Evolutionary conservation across 2,113 vertebrate genomes (phyloP), one percentile per base, ranked within the genome.

Genomic region (Anthoscopus minutus): DNA sequence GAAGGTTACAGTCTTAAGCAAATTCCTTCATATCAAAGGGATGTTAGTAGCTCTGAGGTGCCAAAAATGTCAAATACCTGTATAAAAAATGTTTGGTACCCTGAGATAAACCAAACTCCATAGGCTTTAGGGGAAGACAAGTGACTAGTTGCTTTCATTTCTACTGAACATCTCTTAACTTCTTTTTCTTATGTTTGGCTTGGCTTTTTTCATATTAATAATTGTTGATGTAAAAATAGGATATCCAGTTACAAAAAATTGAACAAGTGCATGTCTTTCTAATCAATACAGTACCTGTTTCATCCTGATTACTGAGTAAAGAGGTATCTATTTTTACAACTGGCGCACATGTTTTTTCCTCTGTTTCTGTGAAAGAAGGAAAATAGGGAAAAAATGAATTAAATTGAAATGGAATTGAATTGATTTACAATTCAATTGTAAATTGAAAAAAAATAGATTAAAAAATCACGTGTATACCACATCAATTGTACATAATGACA

Each of bases 261-360:
- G 48, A 81, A 38, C 7, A 56, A 89, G 21, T 18, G 35, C 4
- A 71, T 22, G 7, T 66, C 27, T 78, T 92, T 89, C 27, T 66
- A 44, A 64, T 37, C 31, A 78, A 23, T 69, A 90, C 86, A 78
- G 56, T 97, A 97, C 96, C 96, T 95, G 93, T 95, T 81, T 91
- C 85, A 92, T 30, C 84, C 27, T 62, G 88, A 57, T 92, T 69
- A 60, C 22, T 30, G 25, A 95, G 86, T 60, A 94, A 61, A 78
- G 80, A 91, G 45, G 71, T 79, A 88, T 96, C 86, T 57, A 96
- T 81, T 37, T 22, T 93, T 88, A 86, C 69, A 62, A 98, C 12
- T 48, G 95, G 88, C 1, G 97, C 96, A 67, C 97, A 98, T 0
- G 37, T 2, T 70, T 50, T 93, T 17, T 92, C 86, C 23, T 76